Conservation (phyloP, 2,113 vertebrate genomes). For the Delphinus delphis region DNA sequence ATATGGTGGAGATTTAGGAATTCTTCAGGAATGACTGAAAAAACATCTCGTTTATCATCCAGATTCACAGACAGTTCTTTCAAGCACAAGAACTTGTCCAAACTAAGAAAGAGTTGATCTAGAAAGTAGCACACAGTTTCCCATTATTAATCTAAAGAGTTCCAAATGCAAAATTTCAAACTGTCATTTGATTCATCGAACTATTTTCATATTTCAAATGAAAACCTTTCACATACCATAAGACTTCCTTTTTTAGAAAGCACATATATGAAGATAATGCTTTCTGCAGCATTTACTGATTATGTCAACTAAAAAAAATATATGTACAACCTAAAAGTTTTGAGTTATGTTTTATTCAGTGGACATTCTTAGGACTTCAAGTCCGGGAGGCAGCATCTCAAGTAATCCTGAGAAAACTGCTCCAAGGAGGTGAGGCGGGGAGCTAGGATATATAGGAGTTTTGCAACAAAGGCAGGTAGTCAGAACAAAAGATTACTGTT, state of each 20-base stretch:
- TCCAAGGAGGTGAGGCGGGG: neutral
- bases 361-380: neutral
- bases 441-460: neutral
- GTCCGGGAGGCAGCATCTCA: neutral
- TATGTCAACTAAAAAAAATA: neutral
- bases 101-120: slow-evolving; percentile 65
- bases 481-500: neutral
- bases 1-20: slow-evolving; percentile 27
- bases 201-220: neutral
- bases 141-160: slow-evolving; percentile 1
- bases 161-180: neutral
- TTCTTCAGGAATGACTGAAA: slow-evolving; percentile 43
- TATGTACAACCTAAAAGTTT: neutral
- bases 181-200: neutral
- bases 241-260: neutral
- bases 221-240: neutral
- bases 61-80: slow-evolving; percentile 69
- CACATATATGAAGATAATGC: neutral
- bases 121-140: slow-evolving; percentile 21
- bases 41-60: neutral
- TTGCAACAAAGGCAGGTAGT: neutral
- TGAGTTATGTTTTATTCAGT: neutral
- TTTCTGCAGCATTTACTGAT: neutral
- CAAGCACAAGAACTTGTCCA: slow-evolving; percentile 73
- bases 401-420: neutral